Percentiles rank a stretch among this genome's conserved stretches.
Evolutionary conservation across 2,888 invertebrate genomes (phyloP).

Genomic region (Drosophila formosana): DNA sequence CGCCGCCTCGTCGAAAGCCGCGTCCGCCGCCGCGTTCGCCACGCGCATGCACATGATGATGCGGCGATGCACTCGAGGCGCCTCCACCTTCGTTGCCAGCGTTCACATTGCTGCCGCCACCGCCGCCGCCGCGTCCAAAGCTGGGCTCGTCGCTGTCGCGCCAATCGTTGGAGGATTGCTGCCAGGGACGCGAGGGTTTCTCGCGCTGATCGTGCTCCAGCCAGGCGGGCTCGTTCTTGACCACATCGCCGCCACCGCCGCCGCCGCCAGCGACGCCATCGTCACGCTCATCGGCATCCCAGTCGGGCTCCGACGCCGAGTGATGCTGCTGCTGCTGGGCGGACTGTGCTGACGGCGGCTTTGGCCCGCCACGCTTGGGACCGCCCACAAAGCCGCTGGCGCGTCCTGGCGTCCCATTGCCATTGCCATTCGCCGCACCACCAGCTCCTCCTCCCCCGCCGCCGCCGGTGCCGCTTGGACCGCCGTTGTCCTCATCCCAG

Average conservation of each 20-base stretch:
- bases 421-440: slow-evolving; percentile 39
- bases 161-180: slow-evolving; percentile 72
- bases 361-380: slow-evolving; percentile 69
- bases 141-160: slow-evolving; percentile 72
- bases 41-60: slow-evolving; percentile 74
- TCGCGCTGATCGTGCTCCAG: slow-evolving; percentile 78
- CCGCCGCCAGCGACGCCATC: slow-evolving; percentile 42
- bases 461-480: slow-evolving; percentile 32
- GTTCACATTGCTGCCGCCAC: slow-evolving; percentile 33
- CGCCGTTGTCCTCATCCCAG: slow-evolving; percentile 70
- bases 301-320: slow-evolving; percentile 83
- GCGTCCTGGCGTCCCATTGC: slow-evolving; percentile 65
- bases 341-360: slow-evolving; percentile 34
- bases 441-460: slow-evolving; percentile 34
- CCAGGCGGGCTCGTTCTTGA: slow-evolving; percentile 67
- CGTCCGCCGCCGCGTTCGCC: slow-evolving; percentile 78
- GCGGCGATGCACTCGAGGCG: slow-evolving; percentile 54
- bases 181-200: slow-evolving; percentile 72
- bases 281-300: slow-evolving; percentile 83
- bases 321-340: slow-evolving; percentile 63
- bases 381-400: slow-evolving; percentile 80
- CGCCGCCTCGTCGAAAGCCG: slow-evolving; percentile 68
- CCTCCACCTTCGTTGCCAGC: slow-evolving; percentile 36
- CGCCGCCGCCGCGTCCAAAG: slow-evolving; percentile 51
- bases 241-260: slow-evolving; percentile 24